Base-by-base conservation (phyloP, 2,797 vertebrate species). In the Pseudochromis fuscus region DNA sequence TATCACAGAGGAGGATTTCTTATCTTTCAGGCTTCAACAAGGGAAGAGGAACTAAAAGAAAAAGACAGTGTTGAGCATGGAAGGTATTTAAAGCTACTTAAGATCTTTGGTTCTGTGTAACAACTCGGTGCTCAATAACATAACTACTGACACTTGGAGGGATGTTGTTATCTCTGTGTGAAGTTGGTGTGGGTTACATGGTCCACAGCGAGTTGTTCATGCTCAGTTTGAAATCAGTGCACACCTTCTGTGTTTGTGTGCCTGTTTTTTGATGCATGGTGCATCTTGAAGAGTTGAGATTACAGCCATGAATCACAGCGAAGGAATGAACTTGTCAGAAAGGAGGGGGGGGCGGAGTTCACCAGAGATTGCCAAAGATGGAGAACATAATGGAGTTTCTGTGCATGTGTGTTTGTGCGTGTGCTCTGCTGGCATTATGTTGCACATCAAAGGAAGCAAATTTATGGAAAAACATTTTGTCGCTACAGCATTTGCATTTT, bases 241-340 rank as follows among this genome's bases (percentile, higher is more conserved):
- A 40, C 69, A 57, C 44, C 21, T 53, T 61, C 28, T 56, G 1
- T 38, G 33, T 59, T 51, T 62, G 30, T 55, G 30, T 59, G 30
- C 67, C 19, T 70, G 58, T 50, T 77, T 53, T 56, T 73, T 56
- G 62, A 83, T 72, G 63, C 62, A 60, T 27, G 31, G 55, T 59
- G 63, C 70, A 79, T 82, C 62, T 64, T 58, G 48, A 75, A 24
- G 60, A 82, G 61, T 68, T 71, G 55, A 78, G 74, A 86, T 85
- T 75, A 80, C 48, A 51, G 63, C 55, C 51, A 77, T 83, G 77
- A 85, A 86, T 90, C 82, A 82, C 69, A 73, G 49, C 30, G 1
- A 70, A 72, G 75, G 68, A 81, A 83, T 81, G 74, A 82, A 79
- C 27, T 80, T 78, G 65, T 67, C 75, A 61, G 45, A 31, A 37